Percentiles rank a stretch among this genome's conserved stretches.
Evolutionary conservation across 2,113 vertebrate species (phyloP).

Genomic region (Athene cunicularia): DNA sequence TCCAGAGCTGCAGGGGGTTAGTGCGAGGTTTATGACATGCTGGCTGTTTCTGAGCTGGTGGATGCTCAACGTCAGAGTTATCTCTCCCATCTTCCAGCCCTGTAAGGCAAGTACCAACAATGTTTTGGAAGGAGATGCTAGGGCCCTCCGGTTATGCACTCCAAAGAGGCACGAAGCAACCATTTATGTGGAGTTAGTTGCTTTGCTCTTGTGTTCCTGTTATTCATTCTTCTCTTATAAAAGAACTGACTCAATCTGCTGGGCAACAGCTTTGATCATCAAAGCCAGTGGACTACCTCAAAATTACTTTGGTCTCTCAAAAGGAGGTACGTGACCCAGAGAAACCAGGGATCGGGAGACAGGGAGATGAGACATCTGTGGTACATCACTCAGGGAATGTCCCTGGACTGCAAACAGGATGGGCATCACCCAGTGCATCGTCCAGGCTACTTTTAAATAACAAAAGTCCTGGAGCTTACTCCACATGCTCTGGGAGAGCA

Average conservation of each 20-base stretch:
- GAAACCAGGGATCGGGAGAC: not conserved
- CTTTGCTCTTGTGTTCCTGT: not conserved
- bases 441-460: not conserved
- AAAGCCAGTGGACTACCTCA: not conserved
- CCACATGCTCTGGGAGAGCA: not conserved
- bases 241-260: not conserved
- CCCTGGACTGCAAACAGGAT: not conserved
- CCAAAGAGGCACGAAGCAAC: not conserved
- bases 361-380: not conserved
- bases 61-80: not conserved
- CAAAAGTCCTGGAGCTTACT: not conserved
- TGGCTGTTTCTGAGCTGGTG: not conserved
- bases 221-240: not conserved
- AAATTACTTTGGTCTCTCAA: not conserved
- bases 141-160: not conserved
- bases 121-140: not conserved
- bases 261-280: not conserved
- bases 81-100: not conserved
- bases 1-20: slow-evolving; percentile 34
- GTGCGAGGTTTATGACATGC: not conserved
- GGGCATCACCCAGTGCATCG: not conserved
- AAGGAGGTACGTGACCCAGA: not conserved
- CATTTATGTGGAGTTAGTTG: not conserved
- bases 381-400: not conserved
- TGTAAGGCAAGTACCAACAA: not conserved